Conservation (phyloP, 2,888 invertebrate species). For the Scaptomyza polygonia region DNA sequence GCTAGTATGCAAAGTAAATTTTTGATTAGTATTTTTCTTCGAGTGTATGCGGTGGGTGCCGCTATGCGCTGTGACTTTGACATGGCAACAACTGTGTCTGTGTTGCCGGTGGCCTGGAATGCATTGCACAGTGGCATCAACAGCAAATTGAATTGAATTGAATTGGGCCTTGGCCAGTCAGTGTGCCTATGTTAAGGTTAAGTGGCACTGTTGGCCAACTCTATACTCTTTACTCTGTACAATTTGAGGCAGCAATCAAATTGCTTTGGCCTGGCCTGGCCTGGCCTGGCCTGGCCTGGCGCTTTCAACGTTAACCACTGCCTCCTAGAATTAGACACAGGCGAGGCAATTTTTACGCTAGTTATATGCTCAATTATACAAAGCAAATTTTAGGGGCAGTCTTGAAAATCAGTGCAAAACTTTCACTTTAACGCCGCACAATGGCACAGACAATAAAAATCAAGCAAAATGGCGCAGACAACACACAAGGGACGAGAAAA, state of each 20-base stretch:
- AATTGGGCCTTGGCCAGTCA: conserved; percentile 33
- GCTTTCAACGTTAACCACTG: conserved; percentile 12
- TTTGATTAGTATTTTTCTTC: too few relatives aligned
- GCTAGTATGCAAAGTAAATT: neutral
- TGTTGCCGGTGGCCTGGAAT: conserved; percentile 60
- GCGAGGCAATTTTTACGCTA: conserved; percentile 23
- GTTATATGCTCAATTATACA: conserved; percentile 64
- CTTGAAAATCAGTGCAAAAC: conserved; percentile 48
- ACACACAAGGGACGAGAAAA: conserved; percentile 12
- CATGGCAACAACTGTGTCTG: conserved; percentile 70
- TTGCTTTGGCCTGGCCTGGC: conserved; percentile 22
- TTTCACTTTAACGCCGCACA: conserved; percentile 64
- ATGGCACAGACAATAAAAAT: conserved; percentile 51
- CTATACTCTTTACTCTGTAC: conserved; percentile 25
- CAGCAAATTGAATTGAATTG: conserved; percentile 29
- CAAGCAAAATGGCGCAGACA: conserved; percentile 57
- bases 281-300: conserved; percentile 8
- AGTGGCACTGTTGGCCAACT: conserved; percentile 66
- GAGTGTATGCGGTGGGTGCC: conserved; percentile 50
- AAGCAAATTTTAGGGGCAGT: conserved; percentile 32
- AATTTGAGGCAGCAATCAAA: conserved; percentile 53
- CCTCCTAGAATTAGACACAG: conserved; percentile 7
- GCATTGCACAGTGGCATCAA: conserved; percentile 39
- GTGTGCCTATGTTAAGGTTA: conserved; percentile 53
- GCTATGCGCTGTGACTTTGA: conserved; percentile 52